These are phyloP conservation scores for Drosophila neonasuta DNA, from an alignment of 2,888 invertebrate genomes.

Conservation along the genomic window DNA sequence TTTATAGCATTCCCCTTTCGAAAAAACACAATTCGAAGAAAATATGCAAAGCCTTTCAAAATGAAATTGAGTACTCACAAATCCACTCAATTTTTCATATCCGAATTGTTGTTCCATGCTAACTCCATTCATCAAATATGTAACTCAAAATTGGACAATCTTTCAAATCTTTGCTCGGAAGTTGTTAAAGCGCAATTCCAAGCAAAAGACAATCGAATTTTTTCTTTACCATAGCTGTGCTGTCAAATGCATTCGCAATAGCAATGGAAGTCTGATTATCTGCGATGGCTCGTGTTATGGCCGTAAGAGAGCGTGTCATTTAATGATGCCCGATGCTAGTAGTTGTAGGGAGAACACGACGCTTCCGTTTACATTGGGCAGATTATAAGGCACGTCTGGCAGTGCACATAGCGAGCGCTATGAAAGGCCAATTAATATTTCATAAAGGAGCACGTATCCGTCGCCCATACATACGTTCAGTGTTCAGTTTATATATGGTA, in stretches of 20 bases:
- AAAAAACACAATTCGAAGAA: not conserved
- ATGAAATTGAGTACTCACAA: not conserved
- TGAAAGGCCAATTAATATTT: constrained; percentile 77
- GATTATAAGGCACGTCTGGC: constrained; percentile 70
- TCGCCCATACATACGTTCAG: constrained; percentile 27
- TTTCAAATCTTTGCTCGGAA: not conserved
- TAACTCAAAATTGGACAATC: too few species aligned
- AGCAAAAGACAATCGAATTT: not conserved
- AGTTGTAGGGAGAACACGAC: constrained; percentile 13
- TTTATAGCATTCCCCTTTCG: not conserved
- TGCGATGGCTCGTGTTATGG: constrained; percentile 10
- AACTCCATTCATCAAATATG: not conserved
- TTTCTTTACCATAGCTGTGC: not conserved
- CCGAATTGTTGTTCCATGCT: not conserved
- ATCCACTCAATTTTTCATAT: not conserved
- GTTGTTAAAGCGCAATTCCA: not conserved
- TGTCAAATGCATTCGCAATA: constrained; percentile 13
- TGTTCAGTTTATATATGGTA: constrained; percentile 3
- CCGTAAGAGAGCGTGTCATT: constrained; percentile 24
- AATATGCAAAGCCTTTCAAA: not conserved
- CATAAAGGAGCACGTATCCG: constrained; percentile 74
- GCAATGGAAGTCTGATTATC: constrained; percentile 21
- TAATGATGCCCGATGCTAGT: constrained; percentile 43
- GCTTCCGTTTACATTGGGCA: constrained; percentile 41
- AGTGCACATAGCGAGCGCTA: constrained; percentile 30